Conservation (phyloP, 2,113 vertebrate genomes). For the Lophius piscatorius region DNA sequence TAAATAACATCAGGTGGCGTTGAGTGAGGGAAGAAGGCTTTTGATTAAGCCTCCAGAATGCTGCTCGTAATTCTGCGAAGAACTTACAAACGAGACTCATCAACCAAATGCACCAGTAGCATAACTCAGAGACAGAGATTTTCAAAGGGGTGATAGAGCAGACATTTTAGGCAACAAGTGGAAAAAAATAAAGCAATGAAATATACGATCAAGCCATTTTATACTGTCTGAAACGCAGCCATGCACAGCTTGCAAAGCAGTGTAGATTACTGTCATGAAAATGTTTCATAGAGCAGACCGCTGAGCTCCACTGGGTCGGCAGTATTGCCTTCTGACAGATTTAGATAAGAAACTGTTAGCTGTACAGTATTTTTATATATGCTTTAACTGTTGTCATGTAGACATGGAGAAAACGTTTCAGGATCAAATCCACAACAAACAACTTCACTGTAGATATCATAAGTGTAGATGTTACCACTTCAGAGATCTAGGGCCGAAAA, state of each 20-base stretch:
- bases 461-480: background rate
- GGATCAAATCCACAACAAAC: slow-evolving; percentile 8
- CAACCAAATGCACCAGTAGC: slow-evolving; percentile 17
- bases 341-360: slow-evolving; percentile 47
- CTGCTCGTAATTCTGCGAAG: slow-evolving; percentile 32
- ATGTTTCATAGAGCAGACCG: slow-evolving; percentile 43
- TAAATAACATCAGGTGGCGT: slow-evolving; percentile 61
- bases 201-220: slow-evolving; percentile 22
- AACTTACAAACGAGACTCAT: slow-evolving; percentile 41
- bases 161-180: slow-evolving; percentile 53
- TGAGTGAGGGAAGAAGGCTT: background rate
- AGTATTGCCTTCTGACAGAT: slow-evolving; percentile 43
- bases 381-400: slow-evolving; percentile 18
- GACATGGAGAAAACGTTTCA: background rate
- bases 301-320: slow-evolving; percentile 41
- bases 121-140: slow-evolving; percentile 46
- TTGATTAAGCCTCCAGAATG: too few relatives aligned
- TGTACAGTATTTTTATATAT: slow-evolving; percentile 34
- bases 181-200: slow-evolving; percentile 18
- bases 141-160: slow-evolving; percentile 43
- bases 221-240: slow-evolving; percentile 11
- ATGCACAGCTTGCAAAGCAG: slow-evolving; percentile 30
- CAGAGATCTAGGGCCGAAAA: background rate
- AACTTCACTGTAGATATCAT: slow-evolving; percentile 11
- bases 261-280: slow-evolving; percentile 46